These are phyloP conservation scores for Genyomyrus donnyi DNA, from an alignment of 2,113 vertebrate species.

Conservation along the genomic window DNA sequence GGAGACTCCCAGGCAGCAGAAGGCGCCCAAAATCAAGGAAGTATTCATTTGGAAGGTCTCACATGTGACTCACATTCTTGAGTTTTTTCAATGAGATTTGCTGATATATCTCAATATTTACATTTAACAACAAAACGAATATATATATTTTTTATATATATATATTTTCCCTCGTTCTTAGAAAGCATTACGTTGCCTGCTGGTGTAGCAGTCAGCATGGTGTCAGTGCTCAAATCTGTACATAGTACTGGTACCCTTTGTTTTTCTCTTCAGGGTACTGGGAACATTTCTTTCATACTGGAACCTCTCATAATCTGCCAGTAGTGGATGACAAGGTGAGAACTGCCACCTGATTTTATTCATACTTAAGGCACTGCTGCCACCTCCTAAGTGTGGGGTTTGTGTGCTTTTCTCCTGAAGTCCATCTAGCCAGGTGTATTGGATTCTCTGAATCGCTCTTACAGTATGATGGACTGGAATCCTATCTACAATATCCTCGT, in stretches of 20 bases:
- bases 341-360: neutral
- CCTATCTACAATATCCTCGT: neutral
- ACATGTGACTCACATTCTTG: neutral
- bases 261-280: neutral
- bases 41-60: neutral
- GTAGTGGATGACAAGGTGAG: neutral
- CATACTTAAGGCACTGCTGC: neutral
- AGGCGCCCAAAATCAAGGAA: neutral
- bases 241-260: no score
- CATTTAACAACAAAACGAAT: neutral
- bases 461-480: neutral
- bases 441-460: neutral
- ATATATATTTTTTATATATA: no score
- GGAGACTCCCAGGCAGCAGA: neutral
- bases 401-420: neutral
- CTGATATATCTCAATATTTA: neutral
- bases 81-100: neutral
- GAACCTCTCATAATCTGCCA: neutral
- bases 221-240: no score
- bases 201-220: no score
- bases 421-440: neutral
- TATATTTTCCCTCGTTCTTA: no score
- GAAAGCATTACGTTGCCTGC: no score
- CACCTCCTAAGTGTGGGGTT: neutral
- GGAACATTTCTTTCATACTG: neutral